Base-by-base conservation (phyloP, 2,113 vertebrate genomes). In the Odontesthes bonariensis region DNA sequence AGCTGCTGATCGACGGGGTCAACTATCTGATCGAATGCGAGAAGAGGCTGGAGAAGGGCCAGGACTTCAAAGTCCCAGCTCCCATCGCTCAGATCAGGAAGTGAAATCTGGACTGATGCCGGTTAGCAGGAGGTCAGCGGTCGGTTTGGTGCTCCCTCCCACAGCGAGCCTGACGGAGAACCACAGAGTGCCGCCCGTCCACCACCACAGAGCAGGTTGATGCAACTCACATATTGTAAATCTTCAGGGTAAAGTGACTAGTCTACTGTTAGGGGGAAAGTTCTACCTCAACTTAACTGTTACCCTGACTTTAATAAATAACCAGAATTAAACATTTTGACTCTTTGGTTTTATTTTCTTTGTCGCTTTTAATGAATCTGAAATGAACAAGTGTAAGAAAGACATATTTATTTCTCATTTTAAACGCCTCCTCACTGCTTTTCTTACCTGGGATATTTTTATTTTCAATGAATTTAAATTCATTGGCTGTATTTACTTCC, bases 11-110 rank as follows among this genome's bases (percentile, higher is more conserved):
- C 0, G 96, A 97, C 0, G 97, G 97, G 0, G 96, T 97, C 83
- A 96, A 96, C 90, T 96, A 94, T 79, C 94, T 98, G 44, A 93
- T 97, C 8, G 97, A 98, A 6, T 98, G 96, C 1, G 97, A 99
- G 85, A 99, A 98, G 93, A 95, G 83, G 86, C 73, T 98, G 81
- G 96, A 98, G 82, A 96, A 33, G 83, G 96, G 96, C 2, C 96
- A 98, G 84, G 96, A 98, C 75, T 97, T 99, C 83, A 97, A 94
- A 61, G 89, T 98, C 72, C 97, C 97, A 1, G 83, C 95, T 3
- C 96, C 96, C 0, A 42, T 97, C 52, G 53, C 90, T 32, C 96
- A 96, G 89, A 97, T 96, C 86, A 95, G 58, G 81, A 96, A 96
- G 65, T 97, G 82, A 96, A 77, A 63, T 44, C 58, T 11, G n/a